Base-by-base conservation (phyloP, 2,888 invertebrate genomes). In the Lithophane socia region DNA sequence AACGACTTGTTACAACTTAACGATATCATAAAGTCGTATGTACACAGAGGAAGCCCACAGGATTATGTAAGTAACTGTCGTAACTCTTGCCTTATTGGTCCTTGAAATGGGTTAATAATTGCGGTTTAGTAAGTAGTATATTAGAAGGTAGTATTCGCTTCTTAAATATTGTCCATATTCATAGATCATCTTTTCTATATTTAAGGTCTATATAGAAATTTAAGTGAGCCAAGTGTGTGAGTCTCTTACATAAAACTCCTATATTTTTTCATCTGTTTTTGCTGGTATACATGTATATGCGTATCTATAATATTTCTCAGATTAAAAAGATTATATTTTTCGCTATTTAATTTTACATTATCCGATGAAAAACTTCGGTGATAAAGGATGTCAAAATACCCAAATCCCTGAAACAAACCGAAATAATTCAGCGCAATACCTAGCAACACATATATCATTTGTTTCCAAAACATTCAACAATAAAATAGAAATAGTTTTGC, bases 381-480 rank as follows among this genome's bases (percentile, higher is more conserved):
- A 37, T 21, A n/a, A 9, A 44, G 24, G 24, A 29, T 60, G 8
- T 16, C 5, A 2, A 24, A 13, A 54, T 54, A 9, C 16, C 2
- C 7, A 1, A 58, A 21, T 56, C 7, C 9, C 13, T 18, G 49
- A n/a, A 64, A 69, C 24, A 64, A 56, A 68, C 37, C 18, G n/a
- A 37, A 7, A 67, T 63, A 73, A 69, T 58, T 69, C 65, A 21
- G 18, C 37, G 16, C 49, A 65, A 49, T 44, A 63, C 13, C 42
- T n/a, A 72, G 21, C 52, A 65, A 61, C 49, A 75, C 58, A 80
- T 77, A 78, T 72, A 85, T 76, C 73, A 85, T 81, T 80, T 84
- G 71, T 86, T 88, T 87, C 87, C 88, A 82, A 87, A 86, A 86
- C 88, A 84, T 88, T 87, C 86, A 81, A 84, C 83, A 84, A 82